phyloP scores from a whole-genome alignment of 2,888 invertebrate genomes.

The Thereva nobilitata region DNA sequence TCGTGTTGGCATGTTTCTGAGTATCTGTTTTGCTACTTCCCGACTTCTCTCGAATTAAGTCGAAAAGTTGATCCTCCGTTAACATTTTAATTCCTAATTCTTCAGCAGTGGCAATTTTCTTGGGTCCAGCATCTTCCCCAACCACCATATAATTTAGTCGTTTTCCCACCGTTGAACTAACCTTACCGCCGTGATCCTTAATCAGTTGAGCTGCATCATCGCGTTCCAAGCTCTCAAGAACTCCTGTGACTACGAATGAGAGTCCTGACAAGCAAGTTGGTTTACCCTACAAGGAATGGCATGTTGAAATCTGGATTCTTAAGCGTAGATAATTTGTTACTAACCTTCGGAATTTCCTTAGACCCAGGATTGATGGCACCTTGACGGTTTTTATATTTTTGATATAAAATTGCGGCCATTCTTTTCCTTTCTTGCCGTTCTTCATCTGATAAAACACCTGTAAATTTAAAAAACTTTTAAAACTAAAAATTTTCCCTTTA shows the following conservation, averaged over 20 bases:
- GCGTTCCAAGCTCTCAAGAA: slow-evolving; percentile 83
- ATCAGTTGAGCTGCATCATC: slow-evolving; percentile 77
- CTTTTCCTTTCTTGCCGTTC: slow-evolving; percentile 71
- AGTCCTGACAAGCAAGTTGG: slow-evolving; percentile 72
- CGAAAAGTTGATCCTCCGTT: slow-evolving; percentile 80
- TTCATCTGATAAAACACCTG: slow-evolving; percentile 61
- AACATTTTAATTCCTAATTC: slow-evolving; percentile 72
- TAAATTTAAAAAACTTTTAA: slow-evolving; percentile 20
- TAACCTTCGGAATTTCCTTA: slow-evolving; percentile 80
- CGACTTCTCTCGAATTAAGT: slow-evolving; percentile 71
- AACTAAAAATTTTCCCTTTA: background rate
- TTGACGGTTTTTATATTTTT: slow-evolving; percentile 75
- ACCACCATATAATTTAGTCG: slow-evolving; percentile 81
- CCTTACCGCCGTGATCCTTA: slow-evolving; percentile 78
- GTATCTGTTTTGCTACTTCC: slow-evolving; percentile 35
- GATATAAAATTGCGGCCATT: slow-evolving; percentile 69
- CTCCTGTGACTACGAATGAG: slow-evolving; percentile 80
- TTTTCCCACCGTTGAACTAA: slow-evolving; percentile 73
- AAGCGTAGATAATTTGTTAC: background rate
- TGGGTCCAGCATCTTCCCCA: slow-evolving; percentile 84
- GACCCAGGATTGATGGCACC: slow-evolving; percentile 81
- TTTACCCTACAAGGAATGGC: slow-evolving; percentile 62
- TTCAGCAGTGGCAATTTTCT: slow-evolving; percentile 78
- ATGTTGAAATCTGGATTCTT: background rate
- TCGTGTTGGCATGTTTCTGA: slow-evolving; percentile 28